phyloP scores from a whole-genome alignment of 2,888 invertebrate species.

The Amphipyra tragopoginis region DNA sequence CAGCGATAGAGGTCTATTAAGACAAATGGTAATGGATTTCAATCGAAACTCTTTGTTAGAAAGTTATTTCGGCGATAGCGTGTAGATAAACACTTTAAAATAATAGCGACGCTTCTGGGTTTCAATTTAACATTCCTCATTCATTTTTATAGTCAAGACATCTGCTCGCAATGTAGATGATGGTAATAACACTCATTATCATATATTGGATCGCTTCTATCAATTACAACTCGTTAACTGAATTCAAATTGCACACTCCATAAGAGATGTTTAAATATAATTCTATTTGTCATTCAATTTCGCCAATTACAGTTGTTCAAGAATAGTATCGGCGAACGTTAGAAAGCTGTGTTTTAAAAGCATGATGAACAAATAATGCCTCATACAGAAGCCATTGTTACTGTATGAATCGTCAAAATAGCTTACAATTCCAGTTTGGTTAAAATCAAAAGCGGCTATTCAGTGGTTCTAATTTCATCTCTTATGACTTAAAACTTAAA shows the following conservation, averaged over 20 bases:
- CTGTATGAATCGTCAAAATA: conserved; percentile 21
- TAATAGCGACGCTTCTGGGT: conserved; percentile 72
- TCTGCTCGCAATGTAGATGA: conserved; percentile 59
- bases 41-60: conserved; percentile 68
- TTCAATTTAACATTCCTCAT: conserved; percentile 63
- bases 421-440: conserved; percentile 4
- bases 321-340: conserved; percentile 23
- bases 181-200: conserved; percentile 67
- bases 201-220: conserved; percentile 56
- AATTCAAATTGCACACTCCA: conserved; percentile 61
- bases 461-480: conserved; percentile 14
- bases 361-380: conserved; percentile 23
- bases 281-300: conserved; percentile 48
- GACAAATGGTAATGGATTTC: conserved; percentile 62
- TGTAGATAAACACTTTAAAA: conserved; percentile 66
- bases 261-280: conserved; percentile 46
- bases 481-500: conserved; percentile 12
- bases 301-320: conserved; percentile 30
- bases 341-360: conserved; percentile 41
- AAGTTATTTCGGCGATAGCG: conserved; percentile 67
- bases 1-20: conserved; percentile 38
- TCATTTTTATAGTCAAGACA: conserved; percentile 49
- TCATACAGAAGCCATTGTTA: conserved; percentile 17
- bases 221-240: conserved; percentile 67
- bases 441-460: conserved; percentile 23